These are phyloP conservation scores for Dicyrtomina minuta DNA, from an alignment of 2,888 invertebrate genomes.

Conservation along the genomic window DNA sequence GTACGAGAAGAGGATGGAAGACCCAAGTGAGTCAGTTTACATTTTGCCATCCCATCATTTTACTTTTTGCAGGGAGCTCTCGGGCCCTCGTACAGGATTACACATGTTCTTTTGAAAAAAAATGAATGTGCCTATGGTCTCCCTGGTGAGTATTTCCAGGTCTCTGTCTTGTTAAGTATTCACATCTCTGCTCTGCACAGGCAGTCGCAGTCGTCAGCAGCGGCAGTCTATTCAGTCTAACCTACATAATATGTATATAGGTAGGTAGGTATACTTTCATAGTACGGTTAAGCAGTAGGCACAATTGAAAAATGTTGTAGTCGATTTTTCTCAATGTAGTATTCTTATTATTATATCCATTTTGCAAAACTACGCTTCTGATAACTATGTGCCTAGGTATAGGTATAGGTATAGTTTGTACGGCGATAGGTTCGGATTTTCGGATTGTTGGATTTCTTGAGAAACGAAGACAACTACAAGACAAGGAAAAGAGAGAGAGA, in stretches of 20 bases:
- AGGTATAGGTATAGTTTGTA: too few relatives aligned
- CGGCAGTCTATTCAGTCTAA: too few relatives aligned
- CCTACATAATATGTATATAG: neutral
- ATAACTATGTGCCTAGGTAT: too few relatives aligned
- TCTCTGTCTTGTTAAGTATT: neutral
- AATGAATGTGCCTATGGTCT: conserved; percentile 2
- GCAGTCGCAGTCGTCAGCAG: too few relatives aligned
- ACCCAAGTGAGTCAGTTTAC: neutral
- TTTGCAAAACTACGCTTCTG: too few relatives aligned
- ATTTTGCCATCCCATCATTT: conserved; percentile 10
- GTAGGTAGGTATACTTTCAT: neutral
- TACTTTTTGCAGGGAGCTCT: neutral
- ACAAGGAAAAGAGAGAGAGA: conserved; percentile 2
- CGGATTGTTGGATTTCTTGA: too few relatives aligned
- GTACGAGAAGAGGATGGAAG: too few relatives aligned
- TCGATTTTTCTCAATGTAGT: too few relatives aligned
- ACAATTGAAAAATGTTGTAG: conserved; percentile 4
- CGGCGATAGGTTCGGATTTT: too few relatives aligned
- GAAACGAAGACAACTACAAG: neutral
- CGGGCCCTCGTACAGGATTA: neutral
- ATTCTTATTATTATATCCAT: too few relatives aligned
- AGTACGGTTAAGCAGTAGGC: neutral
- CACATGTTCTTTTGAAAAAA: neutral
- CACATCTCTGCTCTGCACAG: too few relatives aligned
- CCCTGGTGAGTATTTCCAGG: conserved; percentile 7